Evolutionary conservation across 2,113 vertebrate species (phyloP), one percentile per base, ranked within the genome.

Genomic region (Rhinolophus ferrumequinum): DNA sequence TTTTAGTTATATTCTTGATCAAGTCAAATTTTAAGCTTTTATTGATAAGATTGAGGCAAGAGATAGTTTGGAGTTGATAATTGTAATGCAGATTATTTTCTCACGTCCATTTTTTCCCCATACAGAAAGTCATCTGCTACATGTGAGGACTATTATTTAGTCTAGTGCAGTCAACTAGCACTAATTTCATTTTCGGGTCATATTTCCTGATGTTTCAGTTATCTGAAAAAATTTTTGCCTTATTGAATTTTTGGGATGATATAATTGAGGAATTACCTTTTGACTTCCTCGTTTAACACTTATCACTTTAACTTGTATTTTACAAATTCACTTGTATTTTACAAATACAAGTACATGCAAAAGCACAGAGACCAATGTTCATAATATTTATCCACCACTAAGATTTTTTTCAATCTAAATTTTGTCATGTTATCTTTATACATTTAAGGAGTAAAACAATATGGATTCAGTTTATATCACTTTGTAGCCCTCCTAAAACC

Each of bases 11-110:
- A 75, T 84, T 93, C 77, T 94, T 93, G 28, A 96, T 93, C 52
- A 92, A 77, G 73, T 88, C 33, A 95, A 94, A 88, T 93, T 90
- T 67, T 90, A 86, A 96, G 73, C 18, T 88, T 97, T 95, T 67
- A n/a, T 85, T 28, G 66, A 91, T 72, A 58, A 72, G 58, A 58
- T 21, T 50, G 26, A 88, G 14, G 4, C 67, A 30, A 84, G 58
- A 82, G 54, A 94, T 82, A 73, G 9, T 44, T 88, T 90, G 62
- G 41, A 50, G 35, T n/a, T 66, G 50, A 77, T 54, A 58, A 77
- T 86, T 88, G 69, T 19, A 82, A 85, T 33, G 41, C 2, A 73
- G 15, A 79, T 86, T 64, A 41, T 21, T 77, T 90, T 93, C 38
- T 93, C 41, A 62, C 79, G 66, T 82, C 90, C 54, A 79, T 22